Evolutionary conservation across 2,888 invertebrate genomes (phyloP).

Genomic region (Cynaeus angustus): DNA sequence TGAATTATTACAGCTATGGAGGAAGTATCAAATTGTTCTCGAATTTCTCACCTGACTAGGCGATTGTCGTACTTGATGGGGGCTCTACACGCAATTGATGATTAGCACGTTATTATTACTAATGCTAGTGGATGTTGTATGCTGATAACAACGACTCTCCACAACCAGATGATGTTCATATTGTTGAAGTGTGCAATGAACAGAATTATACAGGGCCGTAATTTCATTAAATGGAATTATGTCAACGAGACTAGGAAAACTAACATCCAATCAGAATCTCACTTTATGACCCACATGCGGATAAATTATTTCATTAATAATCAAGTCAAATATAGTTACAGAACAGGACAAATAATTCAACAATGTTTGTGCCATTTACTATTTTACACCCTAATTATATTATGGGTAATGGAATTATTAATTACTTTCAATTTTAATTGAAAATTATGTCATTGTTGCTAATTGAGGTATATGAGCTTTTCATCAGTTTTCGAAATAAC

Average conservation of each 20-base stretch:
- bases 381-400: conserved; percentile 46
- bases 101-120: conserved; percentile 33
- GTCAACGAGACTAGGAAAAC: conserved; percentile 39
- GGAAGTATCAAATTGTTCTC: conserved; percentile 46
- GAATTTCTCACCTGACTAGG: conserved; percentile 42
- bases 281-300: conserved; percentile 34
- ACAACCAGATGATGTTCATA: conserved; percentile 25
- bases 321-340: conserved; percentile 44
- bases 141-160: conserved; percentile 38
- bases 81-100: conserved; percentile 37
- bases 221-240: conserved; percentile 29
- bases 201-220: conserved; percentile 17
- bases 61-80: conserved; percentile 40
- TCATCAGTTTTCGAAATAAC: conserved; percentile 27
- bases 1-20: conserved; percentile 28
- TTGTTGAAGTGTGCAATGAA: conserved; percentile 25
- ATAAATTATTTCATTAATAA: conserved; percentile 45
- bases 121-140: conserved; percentile 30
- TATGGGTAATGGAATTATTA: conserved; percentile 48
- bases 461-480: conserved; percentile 41
- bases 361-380: conserved; percentile 41
- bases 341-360: conserved; percentile 35
- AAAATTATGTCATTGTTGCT: conserved; percentile 44
- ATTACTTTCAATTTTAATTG: conserved; percentile 48
- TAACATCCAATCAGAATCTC: conserved; percentile 38